A percentile compares a stretch with the other conserved stretches of the same genome.
Conservation (phyloP, 92 coral and sea anemone species). For the Diadumene lineata region DNA sequence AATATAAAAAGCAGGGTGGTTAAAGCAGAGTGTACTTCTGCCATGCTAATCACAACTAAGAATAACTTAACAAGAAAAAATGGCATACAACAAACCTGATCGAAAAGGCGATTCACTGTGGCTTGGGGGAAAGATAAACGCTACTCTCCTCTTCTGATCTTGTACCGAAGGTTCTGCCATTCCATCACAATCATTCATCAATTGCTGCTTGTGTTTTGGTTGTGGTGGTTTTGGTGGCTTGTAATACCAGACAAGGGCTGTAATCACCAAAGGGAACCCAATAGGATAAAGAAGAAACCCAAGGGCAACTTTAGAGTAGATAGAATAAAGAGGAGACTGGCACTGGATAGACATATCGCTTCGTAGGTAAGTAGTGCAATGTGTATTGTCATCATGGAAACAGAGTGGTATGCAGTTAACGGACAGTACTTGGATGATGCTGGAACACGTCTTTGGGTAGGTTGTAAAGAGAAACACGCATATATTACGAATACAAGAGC, state of each 20-base stretch:
- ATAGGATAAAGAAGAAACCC: slow-evolving; percentile 47
- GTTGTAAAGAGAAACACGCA: slow-evolving; percentile 54
- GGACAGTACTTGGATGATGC: slow-evolving; percentile 54
- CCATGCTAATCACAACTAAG: too few relatives aligned
- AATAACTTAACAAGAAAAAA: too few relatives aligned
- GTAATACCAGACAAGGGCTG: slow-evolving; percentile 44
- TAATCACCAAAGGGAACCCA: slow-evolving; percentile 51
- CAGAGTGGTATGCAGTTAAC: slow-evolving; percentile 46
- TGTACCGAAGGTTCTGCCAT: too few relatives aligned
- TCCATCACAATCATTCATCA: too few relatives aligned
- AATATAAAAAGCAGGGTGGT: too few relatives aligned
- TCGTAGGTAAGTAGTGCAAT: slow-evolving; percentile 33
- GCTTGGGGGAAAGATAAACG: not conserved
- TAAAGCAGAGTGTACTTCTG: too few relatives aligned
- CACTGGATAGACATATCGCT: slow-evolving; percentile 53
- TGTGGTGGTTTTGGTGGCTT: not conserved
- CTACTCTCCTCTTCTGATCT: not conserved
- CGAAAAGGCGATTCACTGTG: not conserved
- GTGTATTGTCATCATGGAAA: slow-evolving; percentile 12
- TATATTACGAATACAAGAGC: slow-evolving; percentile 32
- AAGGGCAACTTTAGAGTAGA: slow-evolving; percentile 44
- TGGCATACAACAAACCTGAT: slow-evolving; percentile 10
- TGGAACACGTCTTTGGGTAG: slow-evolving; percentile 51
- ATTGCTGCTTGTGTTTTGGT: too few relatives aligned
- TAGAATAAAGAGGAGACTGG: slow-evolving; percentile 14